Percentiles rank a stretch among this genome's conserved stretches.
These are phyloP conservation scores for Parnassius mnemosyne DNA, from an alignment of 2,888 invertebrate species.

Conservation along the genomic window DNA sequence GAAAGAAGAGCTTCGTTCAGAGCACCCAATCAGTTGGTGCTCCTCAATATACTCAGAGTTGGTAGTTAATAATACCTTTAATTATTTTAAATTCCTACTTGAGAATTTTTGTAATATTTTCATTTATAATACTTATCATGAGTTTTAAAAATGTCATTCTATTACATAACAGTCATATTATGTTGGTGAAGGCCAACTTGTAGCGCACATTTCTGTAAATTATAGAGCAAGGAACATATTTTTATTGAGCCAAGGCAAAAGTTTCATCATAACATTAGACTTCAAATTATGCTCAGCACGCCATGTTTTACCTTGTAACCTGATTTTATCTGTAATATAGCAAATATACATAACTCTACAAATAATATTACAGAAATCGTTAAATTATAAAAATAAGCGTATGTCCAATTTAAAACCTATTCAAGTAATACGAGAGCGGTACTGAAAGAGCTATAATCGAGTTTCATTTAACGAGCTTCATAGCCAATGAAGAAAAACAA, in stretches of 20 bases:
- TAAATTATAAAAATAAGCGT: conserved; percentile 2
- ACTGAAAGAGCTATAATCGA: conserved; percentile 3
- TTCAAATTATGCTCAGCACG: conserved; percentile 54
- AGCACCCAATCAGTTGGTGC: no score
- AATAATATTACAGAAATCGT: conserved; percentile 21
- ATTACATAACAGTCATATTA: conserved; percentile 28
- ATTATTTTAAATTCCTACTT: no score
- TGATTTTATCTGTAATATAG: conserved; percentile 38
- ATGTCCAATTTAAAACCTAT: conserved; percentile 2
- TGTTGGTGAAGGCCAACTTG: conserved; percentile 35
- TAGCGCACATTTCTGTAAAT: conserved; percentile 38
- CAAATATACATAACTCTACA: conserved; percentile 25
- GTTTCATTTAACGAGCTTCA: background rate
- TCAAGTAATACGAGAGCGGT: conserved; percentile 9
- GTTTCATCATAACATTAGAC: conserved; percentile 45
- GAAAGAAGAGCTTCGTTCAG: no score
- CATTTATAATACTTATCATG: background rate
- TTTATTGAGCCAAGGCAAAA: conserved; percentile 38
- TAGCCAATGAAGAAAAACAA: background rate
- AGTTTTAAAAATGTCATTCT: conserved; percentile 1
- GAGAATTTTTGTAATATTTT: no score
- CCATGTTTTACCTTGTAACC: conserved; percentile 55
- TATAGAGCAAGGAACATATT: conserved; percentile 40
- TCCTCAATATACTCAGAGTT: no score
- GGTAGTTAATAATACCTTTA: no score